phyloP scores from a whole-genome alignment of 2,888 invertebrate genomes.

The Macrophya annulata region DNA sequence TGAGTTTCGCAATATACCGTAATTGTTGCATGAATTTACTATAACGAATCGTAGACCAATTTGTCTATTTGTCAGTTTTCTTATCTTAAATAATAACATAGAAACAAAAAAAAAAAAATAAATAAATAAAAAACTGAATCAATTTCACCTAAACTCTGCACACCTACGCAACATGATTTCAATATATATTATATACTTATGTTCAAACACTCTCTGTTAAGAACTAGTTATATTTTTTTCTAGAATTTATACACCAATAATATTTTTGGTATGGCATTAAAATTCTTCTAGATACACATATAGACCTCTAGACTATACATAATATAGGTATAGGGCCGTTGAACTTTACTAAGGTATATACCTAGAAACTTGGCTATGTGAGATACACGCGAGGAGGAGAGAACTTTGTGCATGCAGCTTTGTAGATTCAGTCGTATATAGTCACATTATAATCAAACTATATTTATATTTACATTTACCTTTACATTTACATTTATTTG shows the following conservation, averaged over 20 bases:
- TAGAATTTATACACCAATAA: not conserved
- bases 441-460: not conserved
- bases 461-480: not conserved
- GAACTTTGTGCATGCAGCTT: not conserved
- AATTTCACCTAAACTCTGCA: not conserved
- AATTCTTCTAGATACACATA: not conserved
- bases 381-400: not conserved
- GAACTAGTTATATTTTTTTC: not conserved
- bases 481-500: not conserved
- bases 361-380: not conserved
- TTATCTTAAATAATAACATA: not conserved
- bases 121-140: not conserved
- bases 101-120: not conserved
- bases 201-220: too few relatives aligned
- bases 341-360: slow-evolving; percentile 66
- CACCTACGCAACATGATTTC: not conserved
- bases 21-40: not conserved
- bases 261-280: not conserved
- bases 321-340: slow-evolving; percentile 61
- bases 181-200: too few relatives aligned
- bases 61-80: not conserved
- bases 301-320: not conserved
- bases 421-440: not conserved
- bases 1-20: slow-evolving; percentile 24
- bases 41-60: not conserved